phyloP scores from a whole-genome alignment of 1,140 invertebrate genomes.

The Parasteatoda tepidariorum region DNA sequence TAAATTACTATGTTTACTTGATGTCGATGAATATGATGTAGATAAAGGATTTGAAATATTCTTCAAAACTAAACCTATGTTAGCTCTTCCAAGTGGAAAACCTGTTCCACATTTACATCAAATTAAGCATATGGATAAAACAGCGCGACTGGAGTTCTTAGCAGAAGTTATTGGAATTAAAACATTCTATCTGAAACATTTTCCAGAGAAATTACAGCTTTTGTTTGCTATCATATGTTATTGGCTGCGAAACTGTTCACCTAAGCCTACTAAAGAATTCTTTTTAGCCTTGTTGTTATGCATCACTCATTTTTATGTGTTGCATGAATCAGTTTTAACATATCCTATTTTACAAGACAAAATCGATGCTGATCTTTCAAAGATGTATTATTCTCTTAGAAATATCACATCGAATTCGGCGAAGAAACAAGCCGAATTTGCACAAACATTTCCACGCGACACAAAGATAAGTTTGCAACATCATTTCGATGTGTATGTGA shows the following conservation, averaged over 20 bases:
- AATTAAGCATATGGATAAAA: conserved; percentile 33
- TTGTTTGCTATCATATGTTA: conserved; percentile 76
- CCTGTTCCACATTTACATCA: conserved; percentile 63
- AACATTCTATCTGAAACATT: conserved; percentile 64
- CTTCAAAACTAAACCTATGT: conserved; percentile 63
- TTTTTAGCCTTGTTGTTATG: conserved; percentile 25
- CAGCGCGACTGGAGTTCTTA: conserved; percentile 60
- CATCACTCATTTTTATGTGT: conserved; percentile 23
- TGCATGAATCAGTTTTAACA: not conserved
- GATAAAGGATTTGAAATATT: conserved; percentile 63
- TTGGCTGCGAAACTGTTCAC: conserved; percentile 73
- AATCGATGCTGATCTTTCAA: too few relatives aligned
- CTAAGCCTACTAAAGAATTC: conserved; percentile 16
- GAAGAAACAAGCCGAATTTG: conserved; percentile 20
- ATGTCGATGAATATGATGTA: conserved; percentile 68
- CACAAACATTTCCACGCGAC: too few relatives aligned
- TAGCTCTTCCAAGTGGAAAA: conserved; percentile 61
- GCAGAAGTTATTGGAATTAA: conserved; percentile 59
- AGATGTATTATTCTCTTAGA: too few relatives aligned
- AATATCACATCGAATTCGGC: conserved; percentile 19
- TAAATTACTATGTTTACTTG: conserved; percentile 67
- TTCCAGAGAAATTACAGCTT: conserved; percentile 75
- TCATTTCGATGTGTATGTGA: conserved; percentile 2
- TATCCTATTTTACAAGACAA: not conserved
- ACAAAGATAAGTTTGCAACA: too few relatives aligned